These are phyloP conservation scores for Etheostoma cragini DNA, from an alignment of 2,113 vertebrate species.

Conservation along the genomic window DNA sequence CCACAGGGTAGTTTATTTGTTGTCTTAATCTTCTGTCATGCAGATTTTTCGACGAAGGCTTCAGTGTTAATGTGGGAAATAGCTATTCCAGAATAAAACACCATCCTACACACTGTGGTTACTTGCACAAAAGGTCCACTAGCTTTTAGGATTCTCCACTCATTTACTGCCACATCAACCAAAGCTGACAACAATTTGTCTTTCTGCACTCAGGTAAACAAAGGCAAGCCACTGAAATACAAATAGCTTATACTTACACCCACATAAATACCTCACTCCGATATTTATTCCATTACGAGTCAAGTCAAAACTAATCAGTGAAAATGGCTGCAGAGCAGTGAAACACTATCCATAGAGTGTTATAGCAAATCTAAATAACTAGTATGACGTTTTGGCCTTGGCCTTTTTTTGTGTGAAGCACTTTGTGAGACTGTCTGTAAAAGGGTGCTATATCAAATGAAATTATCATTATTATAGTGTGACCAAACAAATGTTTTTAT, in stretches of 20 bases:
- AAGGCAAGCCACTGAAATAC: not conserved
- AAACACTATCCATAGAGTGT: not conserved
- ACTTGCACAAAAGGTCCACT: not conserved
- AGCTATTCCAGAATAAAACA: conserved; percentile 1
- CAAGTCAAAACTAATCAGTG: not conserved
- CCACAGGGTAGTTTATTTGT: not conserved
- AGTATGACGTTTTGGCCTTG: too few relatives aligned
- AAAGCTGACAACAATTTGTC: not conserved
- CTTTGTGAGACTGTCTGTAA: too few relatives aligned
- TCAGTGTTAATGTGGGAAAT: not conserved
- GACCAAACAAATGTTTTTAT: too few relatives aligned
- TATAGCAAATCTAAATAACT: not conserved
- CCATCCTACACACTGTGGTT: not conserved
- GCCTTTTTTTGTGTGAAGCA: too few relatives aligned
- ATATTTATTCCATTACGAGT: not conserved
- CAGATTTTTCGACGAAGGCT: not conserved
- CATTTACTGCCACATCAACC: conserved; percentile 12
- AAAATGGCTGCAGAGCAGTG: not conserved
- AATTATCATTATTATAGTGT: too few relatives aligned
- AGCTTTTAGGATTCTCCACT: conserved; percentile 6
- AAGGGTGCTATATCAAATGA: too few relatives aligned
- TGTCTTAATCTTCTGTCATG: not conserved
- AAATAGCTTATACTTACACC: not conserved
- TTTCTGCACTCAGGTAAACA: conserved; percentile 11
- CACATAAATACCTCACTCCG: not conserved